Percentiles rank a stretch among this genome's conserved stretches.
Evolutionary conservation across 2,797 vertebrate genomes (phyloP).

Genomic region (Tenualosa thibaudeaui): DNA sequence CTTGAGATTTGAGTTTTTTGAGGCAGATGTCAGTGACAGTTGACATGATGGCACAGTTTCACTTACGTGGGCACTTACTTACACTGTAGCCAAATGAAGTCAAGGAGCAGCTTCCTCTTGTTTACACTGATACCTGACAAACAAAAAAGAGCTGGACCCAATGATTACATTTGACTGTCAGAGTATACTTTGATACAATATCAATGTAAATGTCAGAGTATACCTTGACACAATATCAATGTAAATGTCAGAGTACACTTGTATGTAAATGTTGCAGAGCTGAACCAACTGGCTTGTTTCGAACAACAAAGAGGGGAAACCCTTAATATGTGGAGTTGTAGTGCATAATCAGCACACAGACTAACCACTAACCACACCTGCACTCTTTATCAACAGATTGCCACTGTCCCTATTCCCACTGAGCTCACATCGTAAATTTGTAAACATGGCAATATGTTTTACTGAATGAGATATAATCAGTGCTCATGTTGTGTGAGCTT

Average conservation of each 20-base stretch:
- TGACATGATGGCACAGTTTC: conserved; percentile 64
- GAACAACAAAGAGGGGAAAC: not conserved
- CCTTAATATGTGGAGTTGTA: not conserved
- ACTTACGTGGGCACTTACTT: conserved; percentile 29
- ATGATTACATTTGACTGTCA: not conserved
- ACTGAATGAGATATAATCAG: not conserved
- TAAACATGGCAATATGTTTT: not conserved
- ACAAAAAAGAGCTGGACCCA: not conserved
- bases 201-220: not conserved
- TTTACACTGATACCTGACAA: not conserved
- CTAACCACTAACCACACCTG: conserved; percentile 7
- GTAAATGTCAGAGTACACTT: not conserved
- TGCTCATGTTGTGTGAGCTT: not conserved
- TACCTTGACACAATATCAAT: not conserved
- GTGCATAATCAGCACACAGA: not conserved
- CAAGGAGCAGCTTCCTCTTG: not conserved
- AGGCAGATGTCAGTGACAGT: conserved; percentile 56
- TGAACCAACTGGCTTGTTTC: not conserved
- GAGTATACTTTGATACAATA: not conserved
- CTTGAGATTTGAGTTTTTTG: conserved; percentile 57
- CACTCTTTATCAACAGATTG: not conserved
- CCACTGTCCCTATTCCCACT: not conserved
- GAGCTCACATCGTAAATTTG: not conserved
- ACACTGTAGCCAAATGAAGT: not conserved
- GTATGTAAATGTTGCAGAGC: not conserved